Base-by-base conservation (phyloP, 1,140 invertebrate species). In the Cydia amplana region DNA sequence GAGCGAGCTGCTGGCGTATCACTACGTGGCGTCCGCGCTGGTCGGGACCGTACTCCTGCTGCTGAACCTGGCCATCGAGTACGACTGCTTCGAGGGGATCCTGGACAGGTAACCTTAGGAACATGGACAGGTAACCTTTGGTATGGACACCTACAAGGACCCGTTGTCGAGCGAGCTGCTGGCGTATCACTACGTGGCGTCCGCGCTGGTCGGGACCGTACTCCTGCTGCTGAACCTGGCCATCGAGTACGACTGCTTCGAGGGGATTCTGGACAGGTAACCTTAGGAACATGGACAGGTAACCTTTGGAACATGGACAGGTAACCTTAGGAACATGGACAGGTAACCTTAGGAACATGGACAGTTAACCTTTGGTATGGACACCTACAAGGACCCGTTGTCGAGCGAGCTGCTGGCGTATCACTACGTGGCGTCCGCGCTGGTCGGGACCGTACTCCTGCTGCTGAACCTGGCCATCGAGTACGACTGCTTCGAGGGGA, bases 91-190 rank as follows among this genome's bases (percentile, higher is more conserved):
- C 75, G 82, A 89, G 74, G 74, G 83, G 72, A 76, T 90, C 5
- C 78, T 88, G 7, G 78, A 77, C 51, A 87, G 83, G 92, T 93
- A 76, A 82, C 80, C 23, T 55, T 28, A 28, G n/a, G n/a, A n/a
- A n/a, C n/a, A n/a, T n/a, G n/a, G n/a, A n/a, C n/a, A n/a, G n/a
- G n/a, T n/a, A n/a, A n/a, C n/a, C n/a, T n/a, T n/a, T n/a, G n/a
- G n/a, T n/a, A n/a, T n/a, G n/a, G n/a, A 96, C 79, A 95, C 95
- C 2, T 95, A 95, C 82, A 92, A 93, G 73, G 94, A 94, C 74
- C 95, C 95, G 0, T 80, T 95, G 18, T 79, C 83, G 12, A 94
- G 93, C 82, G 86, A 94, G 46, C 91, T 96, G 14, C 77, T 95
- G 9, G 87, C 88, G 23, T 91, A 90, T 0, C 95, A 95, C 86